phyloP scores from a whole-genome alignment of 2,888 invertebrate genomes.

The Cinara cedri region DNA sequence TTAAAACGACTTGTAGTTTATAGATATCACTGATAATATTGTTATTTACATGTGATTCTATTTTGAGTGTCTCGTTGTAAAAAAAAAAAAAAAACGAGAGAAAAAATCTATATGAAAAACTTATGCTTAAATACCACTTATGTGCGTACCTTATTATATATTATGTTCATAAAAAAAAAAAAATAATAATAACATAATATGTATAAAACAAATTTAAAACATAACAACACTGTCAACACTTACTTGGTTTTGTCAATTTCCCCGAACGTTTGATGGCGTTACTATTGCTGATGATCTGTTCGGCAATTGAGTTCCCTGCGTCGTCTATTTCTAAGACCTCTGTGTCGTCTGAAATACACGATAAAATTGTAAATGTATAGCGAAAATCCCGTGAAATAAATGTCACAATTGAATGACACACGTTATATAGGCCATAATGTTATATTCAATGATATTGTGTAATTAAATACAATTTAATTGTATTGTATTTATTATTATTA shows the following conservation, averaged over 20 bases:
- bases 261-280: conserved; percentile 23
- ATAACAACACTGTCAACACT: neutral
- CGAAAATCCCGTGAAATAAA: too few species aligned
- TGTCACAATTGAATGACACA: too few species aligned
- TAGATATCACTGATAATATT: too few species aligned
- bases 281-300: conserved; percentile 30
- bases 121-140: neutral
- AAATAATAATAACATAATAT: neutral
- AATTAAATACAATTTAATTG: too few species aligned
- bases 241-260: conserved; percentile 16
- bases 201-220: neutral
- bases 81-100: too few species aligned
- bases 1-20: neutral
- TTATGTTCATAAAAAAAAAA: neutral
- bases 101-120: too few species aligned
- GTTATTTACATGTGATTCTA: too few species aligned
- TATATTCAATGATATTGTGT: too few species aligned
- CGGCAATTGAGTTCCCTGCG: conserved; percentile 27
- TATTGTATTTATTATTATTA: neutral
- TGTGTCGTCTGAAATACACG: conserved; percentile 24
- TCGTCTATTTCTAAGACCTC: conserved; percentile 46
- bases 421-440: too few species aligned
- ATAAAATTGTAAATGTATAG: neutral
- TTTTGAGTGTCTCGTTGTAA: too few species aligned
- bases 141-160: neutral